Evolutionary conservation across 2,888 invertebrate species (phyloP).

Genomic region (Drosophila formosana): DNA sequence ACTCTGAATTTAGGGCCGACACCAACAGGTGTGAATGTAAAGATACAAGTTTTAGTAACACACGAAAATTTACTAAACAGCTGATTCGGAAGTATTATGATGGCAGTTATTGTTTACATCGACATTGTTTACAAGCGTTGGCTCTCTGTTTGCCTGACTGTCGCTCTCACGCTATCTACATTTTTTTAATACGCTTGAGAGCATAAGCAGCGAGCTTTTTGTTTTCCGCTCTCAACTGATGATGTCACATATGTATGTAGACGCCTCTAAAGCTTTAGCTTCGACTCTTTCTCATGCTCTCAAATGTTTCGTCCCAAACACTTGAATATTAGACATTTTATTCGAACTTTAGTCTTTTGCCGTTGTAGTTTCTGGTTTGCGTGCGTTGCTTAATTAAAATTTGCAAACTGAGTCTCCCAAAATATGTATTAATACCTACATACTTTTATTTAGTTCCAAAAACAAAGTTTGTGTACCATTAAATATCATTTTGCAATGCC

Average conservation of each 20-base stretch:
- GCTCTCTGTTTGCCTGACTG: neutral
- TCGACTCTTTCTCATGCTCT: neutral
- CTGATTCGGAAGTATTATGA: constrained; percentile 31
- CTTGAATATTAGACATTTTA: neutral
- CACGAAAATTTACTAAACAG: constrained; percentile 34
- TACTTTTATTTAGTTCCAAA: neutral
- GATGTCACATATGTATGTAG: constrained; percentile 4
- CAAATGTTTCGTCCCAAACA: neutral
- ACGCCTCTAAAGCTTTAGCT: constrained; percentile 1
- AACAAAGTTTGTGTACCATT: neutral
- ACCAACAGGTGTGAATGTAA: neutral
- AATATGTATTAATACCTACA: neutral
- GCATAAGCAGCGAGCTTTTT: neutral
- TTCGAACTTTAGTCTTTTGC: neutral
- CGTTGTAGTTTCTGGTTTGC: neutral
- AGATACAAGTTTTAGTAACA: constrained; percentile 29
- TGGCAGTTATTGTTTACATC: neutral
- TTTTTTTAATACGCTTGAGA: neutral
- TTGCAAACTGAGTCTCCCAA: neutral
- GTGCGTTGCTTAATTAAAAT: neutral
- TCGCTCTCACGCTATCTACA: neutral
- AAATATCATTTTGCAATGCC: constrained; percentile 47
- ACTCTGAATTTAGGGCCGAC: neutral
- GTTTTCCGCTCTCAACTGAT: constrained; percentile 5
- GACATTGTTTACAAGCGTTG: neutral